Conservation (phyloP, 2,888 invertebrate species). For the Seladonia tumulorum region DNA sequence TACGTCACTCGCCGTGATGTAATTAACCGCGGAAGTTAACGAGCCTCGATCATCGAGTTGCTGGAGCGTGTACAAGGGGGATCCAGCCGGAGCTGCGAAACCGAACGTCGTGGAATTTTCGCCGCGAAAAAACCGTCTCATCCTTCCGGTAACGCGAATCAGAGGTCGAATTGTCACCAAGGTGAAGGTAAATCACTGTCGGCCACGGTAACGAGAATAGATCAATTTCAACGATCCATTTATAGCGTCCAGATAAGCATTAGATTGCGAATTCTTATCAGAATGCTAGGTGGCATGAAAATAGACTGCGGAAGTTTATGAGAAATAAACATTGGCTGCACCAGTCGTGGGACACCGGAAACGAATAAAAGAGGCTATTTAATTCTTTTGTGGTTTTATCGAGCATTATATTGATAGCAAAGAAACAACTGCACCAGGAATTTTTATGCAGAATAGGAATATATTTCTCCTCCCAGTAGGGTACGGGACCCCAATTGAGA, state of each 20-base stretch:
- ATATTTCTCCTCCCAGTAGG: too few relatives aligned
- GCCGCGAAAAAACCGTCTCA: not conserved
- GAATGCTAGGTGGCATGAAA: too few relatives aligned
- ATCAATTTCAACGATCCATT: not conserved
- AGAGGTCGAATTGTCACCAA: not conserved
- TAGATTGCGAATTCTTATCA: too few relatives aligned
- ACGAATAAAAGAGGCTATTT: too few relatives aligned
- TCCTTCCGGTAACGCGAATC: not conserved
- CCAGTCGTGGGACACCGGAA: too few relatives aligned
- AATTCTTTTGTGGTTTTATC: too few relatives aligned
- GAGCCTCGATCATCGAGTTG: conserved; percentile 46
- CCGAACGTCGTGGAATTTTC: conserved; percentile 27
- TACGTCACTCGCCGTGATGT: conserved; percentile 61
- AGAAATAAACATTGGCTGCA: too few relatives aligned
- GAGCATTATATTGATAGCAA: too few relatives aligned
- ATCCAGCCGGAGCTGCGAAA: conserved; percentile 10
- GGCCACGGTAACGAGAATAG: not conserved
- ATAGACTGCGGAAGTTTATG: too few relatives aligned
- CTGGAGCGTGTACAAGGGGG: not conserved
- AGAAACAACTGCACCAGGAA: too few relatives aligned
- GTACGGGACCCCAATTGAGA: too few relatives aligned
- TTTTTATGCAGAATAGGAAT: too few relatives aligned
- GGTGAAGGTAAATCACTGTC: not conserved
- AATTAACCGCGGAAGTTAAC: conserved; percentile 66
- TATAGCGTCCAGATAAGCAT: not conserved